Percentiles rank a stretch among this genome's conserved stretches.
Conservation (phyloP, 2,888 invertebrate species). For the Pimpla rufipes region DNA sequence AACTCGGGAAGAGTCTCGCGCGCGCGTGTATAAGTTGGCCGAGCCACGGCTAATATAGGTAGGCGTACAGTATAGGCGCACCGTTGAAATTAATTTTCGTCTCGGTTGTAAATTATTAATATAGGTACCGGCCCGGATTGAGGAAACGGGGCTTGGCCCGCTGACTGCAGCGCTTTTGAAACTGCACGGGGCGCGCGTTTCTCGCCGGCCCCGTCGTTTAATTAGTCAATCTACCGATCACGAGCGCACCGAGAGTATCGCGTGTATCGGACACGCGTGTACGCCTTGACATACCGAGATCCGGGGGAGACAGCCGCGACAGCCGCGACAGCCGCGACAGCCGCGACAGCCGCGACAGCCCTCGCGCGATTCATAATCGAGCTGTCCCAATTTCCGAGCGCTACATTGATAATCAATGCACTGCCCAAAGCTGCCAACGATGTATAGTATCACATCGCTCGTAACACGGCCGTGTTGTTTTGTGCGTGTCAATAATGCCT, state of each 20-base stretch:
- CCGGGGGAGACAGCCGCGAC: conserved; percentile 5
- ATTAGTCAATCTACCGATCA: conserved; percentile 62
- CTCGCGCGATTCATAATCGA: conserved; percentile 31
- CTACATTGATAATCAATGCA: conserved; percentile 36
- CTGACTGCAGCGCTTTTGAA: conserved; percentile 59
- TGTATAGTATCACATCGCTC: too few species aligned
- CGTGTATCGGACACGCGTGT: background rate
- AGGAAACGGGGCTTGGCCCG: conserved; percentile 27
- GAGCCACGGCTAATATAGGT: background rate
- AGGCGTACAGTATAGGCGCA: too few species aligned
- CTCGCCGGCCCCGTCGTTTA: conserved; percentile 50
- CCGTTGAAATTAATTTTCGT: conserved; percentile 67
- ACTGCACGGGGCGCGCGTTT: conserved; percentile 38
- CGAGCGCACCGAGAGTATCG: background rate
- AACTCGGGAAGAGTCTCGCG: conserved; percentile 46
- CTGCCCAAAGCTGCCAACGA: background rate
- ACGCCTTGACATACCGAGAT: background rate
- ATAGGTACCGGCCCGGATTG: conserved; percentile 15
- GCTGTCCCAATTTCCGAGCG: conserved; percentile 10
- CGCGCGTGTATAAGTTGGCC: conserved; percentile 28
- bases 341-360: background rate
- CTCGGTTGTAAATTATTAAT: conserved; percentile 69
- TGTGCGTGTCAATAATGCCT: too few species aligned
- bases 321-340: background rate
- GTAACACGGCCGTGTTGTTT: too few species aligned